These are phyloP conservation scores for Ophioninae sp. DNA, from an alignment of 2,888 invertebrate species.

Conservation along the genomic window DNA sequence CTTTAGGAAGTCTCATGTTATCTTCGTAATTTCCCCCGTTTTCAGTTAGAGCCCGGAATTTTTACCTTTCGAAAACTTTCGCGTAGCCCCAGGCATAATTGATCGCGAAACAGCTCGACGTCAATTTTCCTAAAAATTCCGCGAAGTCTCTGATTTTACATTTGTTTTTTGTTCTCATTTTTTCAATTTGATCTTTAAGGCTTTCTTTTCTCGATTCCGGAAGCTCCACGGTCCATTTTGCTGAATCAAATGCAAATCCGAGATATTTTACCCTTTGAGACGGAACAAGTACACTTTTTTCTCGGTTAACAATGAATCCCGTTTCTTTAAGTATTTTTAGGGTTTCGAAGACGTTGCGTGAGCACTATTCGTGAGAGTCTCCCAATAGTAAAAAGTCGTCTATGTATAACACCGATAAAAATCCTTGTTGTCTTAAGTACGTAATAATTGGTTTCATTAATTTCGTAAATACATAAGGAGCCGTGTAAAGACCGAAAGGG, in stretches of 20 bases:
- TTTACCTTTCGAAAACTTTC: constrained; percentile 1
- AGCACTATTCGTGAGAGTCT: background rate
- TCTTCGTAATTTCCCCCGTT: background rate
- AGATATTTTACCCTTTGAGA: constrained; percentile 24
- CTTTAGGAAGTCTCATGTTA: background rate
- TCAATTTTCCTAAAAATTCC: constrained; percentile 1
- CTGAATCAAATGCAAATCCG: constrained; percentile 13
- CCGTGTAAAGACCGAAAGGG: constrained; percentile 67
- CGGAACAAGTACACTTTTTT: background rate
- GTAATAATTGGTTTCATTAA: constrained; percentile 62
- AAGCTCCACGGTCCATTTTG: constrained; percentile 34
- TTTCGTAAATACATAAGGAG: constrained; percentile 70
- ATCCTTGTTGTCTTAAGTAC: constrained; percentile 41
- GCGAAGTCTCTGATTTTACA: constrained; percentile 35
- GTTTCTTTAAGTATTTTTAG: background rate
- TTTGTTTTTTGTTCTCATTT: background rate
- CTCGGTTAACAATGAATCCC: constrained; percentile 1
- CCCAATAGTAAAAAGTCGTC: background rate
- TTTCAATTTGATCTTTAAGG: background rate
- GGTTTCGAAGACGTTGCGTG: background rate
- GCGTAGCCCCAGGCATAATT: too few species aligned
- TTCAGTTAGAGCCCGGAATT: background rate
- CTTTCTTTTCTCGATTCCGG: constrained; percentile 24
- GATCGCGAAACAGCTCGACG: background rate
- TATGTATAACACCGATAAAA: constrained; percentile 44